A percentile compares a stretch with the other conserved stretches of the same genome.
Evolutionary conservation across 1,140 invertebrate genomes (phyloP).

Genomic region (Ctenoplectra terminalis): DNA sequence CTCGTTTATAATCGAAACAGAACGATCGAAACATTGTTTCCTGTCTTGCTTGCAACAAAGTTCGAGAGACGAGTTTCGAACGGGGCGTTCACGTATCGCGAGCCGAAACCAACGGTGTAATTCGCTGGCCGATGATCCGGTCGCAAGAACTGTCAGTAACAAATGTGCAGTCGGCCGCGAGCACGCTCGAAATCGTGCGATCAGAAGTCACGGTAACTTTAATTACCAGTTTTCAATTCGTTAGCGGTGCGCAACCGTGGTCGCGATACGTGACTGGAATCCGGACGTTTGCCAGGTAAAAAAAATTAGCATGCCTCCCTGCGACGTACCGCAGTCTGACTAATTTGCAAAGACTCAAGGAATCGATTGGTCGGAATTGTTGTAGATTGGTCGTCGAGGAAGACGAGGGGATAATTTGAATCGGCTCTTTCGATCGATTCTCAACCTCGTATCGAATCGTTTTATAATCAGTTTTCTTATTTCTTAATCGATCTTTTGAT

Average conservation of each 20-base stretch:
- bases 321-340: constrained; percentile 49
- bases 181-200: constrained; percentile 39
- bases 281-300: constrained; percentile 36
- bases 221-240: constrained; percentile 69
- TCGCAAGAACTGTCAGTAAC: constrained; percentile 43
- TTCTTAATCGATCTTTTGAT: too few relatives aligned
- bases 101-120: background rate
- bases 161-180: constrained; percentile 20
- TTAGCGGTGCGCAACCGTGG: constrained; percentile 59
- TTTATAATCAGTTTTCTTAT: background rate
- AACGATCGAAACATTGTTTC: constrained; percentile 11
- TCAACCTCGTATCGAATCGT: background rate
- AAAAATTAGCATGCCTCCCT: constrained; percentile 66
- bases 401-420: background rate
- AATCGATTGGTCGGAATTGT: constrained; percentile 54
- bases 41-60: background rate
- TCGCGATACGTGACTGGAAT: constrained; percentile 61
- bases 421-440: background rate
- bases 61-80: background rate
- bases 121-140: constrained; percentile 27
- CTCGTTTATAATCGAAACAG: constrained; percentile 14
- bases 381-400: constrained; percentile 6
- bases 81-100: background rate
- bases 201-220: constrained; percentile 64
- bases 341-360: constrained; percentile 60